Percentiles rank a stretch among this genome's conserved stretches.
These are phyloP conservation scores for Theretra japonica DNA, from an alignment of 2,888 invertebrate genomes.

Conservation along the genomic window DNA sequence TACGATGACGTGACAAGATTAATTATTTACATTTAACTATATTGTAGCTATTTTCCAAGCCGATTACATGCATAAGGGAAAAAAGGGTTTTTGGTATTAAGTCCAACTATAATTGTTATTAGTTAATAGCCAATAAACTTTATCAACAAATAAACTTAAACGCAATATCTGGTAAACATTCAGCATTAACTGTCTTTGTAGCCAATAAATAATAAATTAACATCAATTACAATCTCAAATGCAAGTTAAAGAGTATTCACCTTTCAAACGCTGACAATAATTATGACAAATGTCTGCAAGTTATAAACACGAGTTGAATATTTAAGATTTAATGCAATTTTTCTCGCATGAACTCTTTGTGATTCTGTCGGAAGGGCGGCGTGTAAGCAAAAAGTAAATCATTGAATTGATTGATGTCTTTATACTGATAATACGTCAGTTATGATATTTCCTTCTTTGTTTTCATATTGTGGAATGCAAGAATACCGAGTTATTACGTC, in stretches of 20 bases:
- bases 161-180: no score
- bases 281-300: background rate
- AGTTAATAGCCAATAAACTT: no score
- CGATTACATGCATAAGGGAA: no score
- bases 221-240: background rate
- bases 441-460: background rate
- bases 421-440: background rate
- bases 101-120: no score
- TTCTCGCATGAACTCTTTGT: background rate
- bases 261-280: conserved; percentile 11
- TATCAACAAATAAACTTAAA: no score
- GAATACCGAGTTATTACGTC: background rate
- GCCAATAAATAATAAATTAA: background rate
- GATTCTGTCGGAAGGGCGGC: no score
- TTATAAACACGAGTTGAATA: no score
- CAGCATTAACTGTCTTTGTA: background rate
- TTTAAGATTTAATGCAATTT: background rate
- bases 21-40: no score
- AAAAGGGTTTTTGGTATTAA: no score
- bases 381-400: background rate
- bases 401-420: background rate
- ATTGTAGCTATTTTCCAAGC: no score
- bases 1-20: background rate
- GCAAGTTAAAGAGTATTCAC: background rate
- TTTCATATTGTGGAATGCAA: background rate